Conservation (phyloP, 1,140 invertebrate genomes). For the Temnothorax longispinosus region DNA sequence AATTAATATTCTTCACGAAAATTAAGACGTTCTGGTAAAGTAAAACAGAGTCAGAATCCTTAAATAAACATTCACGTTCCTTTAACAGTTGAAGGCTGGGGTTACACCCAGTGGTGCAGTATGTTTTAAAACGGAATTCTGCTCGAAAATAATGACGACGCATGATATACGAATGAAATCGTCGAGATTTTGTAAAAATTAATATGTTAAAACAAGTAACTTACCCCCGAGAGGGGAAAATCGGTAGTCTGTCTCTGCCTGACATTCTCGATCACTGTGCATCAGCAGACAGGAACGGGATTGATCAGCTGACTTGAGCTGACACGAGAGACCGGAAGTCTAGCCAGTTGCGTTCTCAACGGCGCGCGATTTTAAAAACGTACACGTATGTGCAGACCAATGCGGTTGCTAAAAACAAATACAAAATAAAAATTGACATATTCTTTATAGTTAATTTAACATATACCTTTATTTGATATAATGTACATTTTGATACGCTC, state of each 20-base stretch:
- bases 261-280: slow-evolving; percentile 91
- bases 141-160: not conserved
- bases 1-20: not conserved
- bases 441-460: not conserved
- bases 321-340: slow-evolving; percentile 79
- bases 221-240: slow-evolving; percentile 99
- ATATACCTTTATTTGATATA: not conserved
- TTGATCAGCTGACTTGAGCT: slow-evolving; percentile 86
- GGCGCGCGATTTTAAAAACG: slow-evolving; percentile 55
- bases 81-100: slow-evolving; percentile 66
- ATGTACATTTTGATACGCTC: not conserved
- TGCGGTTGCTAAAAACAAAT: not conserved
- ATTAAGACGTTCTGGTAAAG: not conserved
- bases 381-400: not conserved
- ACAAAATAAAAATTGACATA: not conserved
- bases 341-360: not conserved
- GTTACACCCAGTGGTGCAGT: slow-evolving; percentile 81
- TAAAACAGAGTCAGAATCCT: not conserved
- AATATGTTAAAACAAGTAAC: slow-evolving; percentile 80
- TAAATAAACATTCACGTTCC: not conserved
- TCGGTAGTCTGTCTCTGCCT: slow-evolving; percentile 96
- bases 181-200: not conserved
- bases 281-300: slow-evolving; percentile 80
- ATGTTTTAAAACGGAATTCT: not conserved
- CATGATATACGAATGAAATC: slow-evolving; percentile 32